Evolutionary conservation across 2,797 vertebrate genomes (phyloP).

Genomic region (Sebastes hubbsi): DNA sequence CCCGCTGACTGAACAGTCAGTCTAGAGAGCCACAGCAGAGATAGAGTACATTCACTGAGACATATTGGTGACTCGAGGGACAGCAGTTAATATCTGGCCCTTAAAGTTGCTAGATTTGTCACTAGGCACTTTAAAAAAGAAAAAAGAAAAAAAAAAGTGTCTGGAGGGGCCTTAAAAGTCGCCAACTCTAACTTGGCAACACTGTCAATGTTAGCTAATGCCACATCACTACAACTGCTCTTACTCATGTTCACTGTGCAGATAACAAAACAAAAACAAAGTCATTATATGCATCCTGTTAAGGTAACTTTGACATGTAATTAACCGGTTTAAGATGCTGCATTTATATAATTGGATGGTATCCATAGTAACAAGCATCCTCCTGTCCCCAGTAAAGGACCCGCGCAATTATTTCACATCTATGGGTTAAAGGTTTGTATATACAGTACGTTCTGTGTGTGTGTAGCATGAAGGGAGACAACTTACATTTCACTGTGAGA

Average conservation of each 20-base stretch:
- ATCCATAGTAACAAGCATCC: constrained; percentile 39
- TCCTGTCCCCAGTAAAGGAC: not conserved
- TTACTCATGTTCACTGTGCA: not conserved
- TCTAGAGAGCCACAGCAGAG: not conserved
- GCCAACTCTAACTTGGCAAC: not conserved
- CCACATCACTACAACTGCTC: not conserved
- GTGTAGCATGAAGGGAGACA: not conserved
- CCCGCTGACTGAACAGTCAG: not conserved
- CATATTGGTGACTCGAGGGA: not conserved
- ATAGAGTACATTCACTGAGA: not conserved
- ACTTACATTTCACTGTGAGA: not conserved
- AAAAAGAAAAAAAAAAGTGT: too few relatives aligned
- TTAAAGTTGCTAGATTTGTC: not conserved
- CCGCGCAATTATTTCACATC: not conserved
- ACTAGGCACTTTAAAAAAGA: not conserved
- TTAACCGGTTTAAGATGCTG: constrained; percentile 1
- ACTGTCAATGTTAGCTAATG: not conserved
- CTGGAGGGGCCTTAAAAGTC: not conserved
- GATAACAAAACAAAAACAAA: not conserved
- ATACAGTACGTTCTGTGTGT: not conserved
- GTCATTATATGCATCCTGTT: constrained; percentile 12
- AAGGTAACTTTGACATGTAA: constrained; percentile 6
- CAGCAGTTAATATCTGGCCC: not conserved
- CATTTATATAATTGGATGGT: constrained; percentile 4
- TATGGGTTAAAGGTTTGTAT: not conserved